A percentile compares a stretch with the other conserved stretches of the same genome.
These are phyloP conservation scores for Leptobrachium ailaonicum DNA, from an alignment of 2,113 vertebrate genomes.

Conservation along the genomic window DNA sequence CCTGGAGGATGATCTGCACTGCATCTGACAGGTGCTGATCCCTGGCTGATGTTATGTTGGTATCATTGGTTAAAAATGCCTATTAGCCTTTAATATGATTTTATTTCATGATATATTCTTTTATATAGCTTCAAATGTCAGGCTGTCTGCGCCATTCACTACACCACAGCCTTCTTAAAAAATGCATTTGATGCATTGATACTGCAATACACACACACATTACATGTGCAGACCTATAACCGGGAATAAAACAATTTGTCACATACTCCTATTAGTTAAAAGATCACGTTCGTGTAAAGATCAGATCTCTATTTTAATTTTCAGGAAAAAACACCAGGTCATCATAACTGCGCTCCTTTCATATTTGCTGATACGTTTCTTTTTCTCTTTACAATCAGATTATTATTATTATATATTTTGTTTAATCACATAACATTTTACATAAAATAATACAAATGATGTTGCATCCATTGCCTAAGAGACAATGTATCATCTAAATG, in stretches of 20 bases:
- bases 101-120: neutral
- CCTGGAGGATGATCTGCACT: neutral
- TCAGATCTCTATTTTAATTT: too few relatives aligned
- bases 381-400: too few relatives aligned
- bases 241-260: too few relatives aligned
- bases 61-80: neutral
- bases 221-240: neutral
- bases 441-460: too few relatives aligned
- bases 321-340: too few relatives aligned
- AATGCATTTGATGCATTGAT: constrained; percentile 3
- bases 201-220: neutral
- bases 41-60: neutral
- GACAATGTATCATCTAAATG: neutral
- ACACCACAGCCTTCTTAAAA: neutral
- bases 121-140: neutral
- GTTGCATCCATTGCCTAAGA: neutral
- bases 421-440: neutral
- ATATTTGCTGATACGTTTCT: too few relatives aligned
- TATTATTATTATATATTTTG: too few relatives aligned
- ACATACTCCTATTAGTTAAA: too few relatives aligned
- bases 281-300: too few relatives aligned
- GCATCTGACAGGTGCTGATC: neutral
- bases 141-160: neutral
- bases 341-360: too few relatives aligned
- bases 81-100: neutral